These are phyloP conservation scores for Picus viridis DNA, from an alignment of 2,797 vertebrate species.

Conservation along the genomic window DNA sequence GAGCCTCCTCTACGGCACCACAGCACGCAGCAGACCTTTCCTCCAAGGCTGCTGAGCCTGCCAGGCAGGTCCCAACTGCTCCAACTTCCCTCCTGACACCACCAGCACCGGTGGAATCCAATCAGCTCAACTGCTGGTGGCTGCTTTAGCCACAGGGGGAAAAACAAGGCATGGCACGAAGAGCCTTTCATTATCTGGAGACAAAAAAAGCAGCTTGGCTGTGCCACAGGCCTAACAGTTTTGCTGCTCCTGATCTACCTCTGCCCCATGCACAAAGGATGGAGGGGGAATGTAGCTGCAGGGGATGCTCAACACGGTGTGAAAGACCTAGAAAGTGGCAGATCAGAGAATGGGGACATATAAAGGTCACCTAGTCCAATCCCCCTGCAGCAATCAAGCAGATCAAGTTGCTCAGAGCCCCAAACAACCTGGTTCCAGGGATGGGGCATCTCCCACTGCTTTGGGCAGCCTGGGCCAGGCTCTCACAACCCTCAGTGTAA, in stretches of 20 bases:
- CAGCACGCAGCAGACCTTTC: neutral
- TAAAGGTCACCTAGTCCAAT: no score
- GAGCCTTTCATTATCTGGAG: neutral
- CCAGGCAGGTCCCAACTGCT: neutral
- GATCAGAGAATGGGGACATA: neutral
- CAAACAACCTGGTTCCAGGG: no score
- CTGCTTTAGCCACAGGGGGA: rapidly evolving
- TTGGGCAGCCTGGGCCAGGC: no score
- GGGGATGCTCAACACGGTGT: neutral
- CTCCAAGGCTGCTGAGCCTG: neutral
- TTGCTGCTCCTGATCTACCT: no score
- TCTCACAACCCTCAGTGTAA: no score
- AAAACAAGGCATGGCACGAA: neutral
- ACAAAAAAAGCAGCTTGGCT: neutral
- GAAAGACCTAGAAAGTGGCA: neutral
- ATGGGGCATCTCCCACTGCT: no score
- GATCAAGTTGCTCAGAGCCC: no score
- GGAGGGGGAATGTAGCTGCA: neutral
- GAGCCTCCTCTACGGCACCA: neutral
- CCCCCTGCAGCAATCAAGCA: no score
- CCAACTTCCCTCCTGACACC: neutral
- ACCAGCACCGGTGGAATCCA: neutral
- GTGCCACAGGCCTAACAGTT: no score
- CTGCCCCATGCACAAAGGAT: neutral
- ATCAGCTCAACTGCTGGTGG: neutral